Conservation (phyloP, 1,140 invertebrate genomes). For the Bombus waltoni region DNA sequence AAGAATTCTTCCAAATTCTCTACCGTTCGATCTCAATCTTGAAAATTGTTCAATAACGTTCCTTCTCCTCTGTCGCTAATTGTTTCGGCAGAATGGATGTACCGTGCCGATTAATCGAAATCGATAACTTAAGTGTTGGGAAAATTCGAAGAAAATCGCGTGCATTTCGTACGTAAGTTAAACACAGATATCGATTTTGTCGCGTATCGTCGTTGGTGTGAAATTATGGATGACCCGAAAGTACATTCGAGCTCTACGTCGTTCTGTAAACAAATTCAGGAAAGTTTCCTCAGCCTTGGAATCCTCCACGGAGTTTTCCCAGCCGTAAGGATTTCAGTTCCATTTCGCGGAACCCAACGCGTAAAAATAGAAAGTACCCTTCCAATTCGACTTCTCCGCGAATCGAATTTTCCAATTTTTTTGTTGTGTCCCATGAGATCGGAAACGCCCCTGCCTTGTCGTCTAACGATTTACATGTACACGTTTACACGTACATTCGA, state of each 20-base stretch:
- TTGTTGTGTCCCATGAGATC: not conserved
- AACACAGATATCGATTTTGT: constrained; percentile 29
- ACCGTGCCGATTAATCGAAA: constrained; percentile 14
- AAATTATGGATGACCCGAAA: constrained; percentile 31
- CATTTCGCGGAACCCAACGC: not conserved
- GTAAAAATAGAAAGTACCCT: constrained; percentile 12
- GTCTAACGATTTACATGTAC: too few relatives aligned
- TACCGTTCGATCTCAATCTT: too few relatives aligned
- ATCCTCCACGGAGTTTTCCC: constrained; percentile 27
- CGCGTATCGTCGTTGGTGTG: not conserved
- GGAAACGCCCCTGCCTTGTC: not conserved
- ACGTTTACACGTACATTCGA: not conserved
- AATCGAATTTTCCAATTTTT: constrained; percentile 29
- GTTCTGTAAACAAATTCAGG: constrained; percentile 36
- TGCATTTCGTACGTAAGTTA: not conserved
- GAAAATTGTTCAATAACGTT: not conserved
- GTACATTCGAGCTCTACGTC: not conserved
- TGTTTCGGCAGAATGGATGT: not conserved
- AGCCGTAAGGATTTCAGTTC: constrained; percentile 21
- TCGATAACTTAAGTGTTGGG: not conserved
- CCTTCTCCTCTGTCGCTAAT: not conserved
- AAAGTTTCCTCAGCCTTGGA: constrained; percentile 12
- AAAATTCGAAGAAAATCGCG: not conserved
- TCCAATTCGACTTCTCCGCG: too few relatives aligned
- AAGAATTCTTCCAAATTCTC: not conserved